Evolutionary conservation across 2,888 invertebrate genomes (phyloP), one percentile per base, ranked within the genome.

Genomic region (Tineola bisselliella): DNA sequence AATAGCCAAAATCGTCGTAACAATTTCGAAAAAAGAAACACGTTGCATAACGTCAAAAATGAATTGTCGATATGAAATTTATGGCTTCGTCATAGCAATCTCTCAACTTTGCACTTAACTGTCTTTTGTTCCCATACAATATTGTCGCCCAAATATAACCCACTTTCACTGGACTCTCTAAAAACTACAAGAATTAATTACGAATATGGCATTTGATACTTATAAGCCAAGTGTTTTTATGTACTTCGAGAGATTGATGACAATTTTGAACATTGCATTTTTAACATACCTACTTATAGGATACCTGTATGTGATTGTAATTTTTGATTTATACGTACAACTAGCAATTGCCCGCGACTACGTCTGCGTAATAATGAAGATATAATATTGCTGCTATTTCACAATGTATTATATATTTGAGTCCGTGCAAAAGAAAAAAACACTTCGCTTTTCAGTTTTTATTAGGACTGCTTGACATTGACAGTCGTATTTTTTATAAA

Each of bases 161-260:
- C n/a, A 58, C 58, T 58, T 58, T 58, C 58, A 33, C 58, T 58
- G 17, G 33, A 33, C 58, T 58, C 33, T 58, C 58, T 58, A 58
- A 58, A 58, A 58, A 58, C 56, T 19, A 58, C 33, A 33, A 15
- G 58, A 58, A 58, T 58, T 58, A 58, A 58, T 58, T 58, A 58
- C 33, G 33, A 17, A 58, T 33, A 15, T 15, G 33, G 58, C 58
- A 58, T 58, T 58, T 58, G 33, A 58, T 58, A 58, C 58, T 58
- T 58, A 58, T 15, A n/a, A 17, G 18, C 54, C 54, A 54, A 54
- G 54, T 54, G 54, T 18, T 54, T 48, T 48, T 48, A 48, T 13
- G 15, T 48, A 13, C 1, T 17, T n/a, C 8, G 13, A 48, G 48
- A 48, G 48, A 15, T 48, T 3, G 15, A 13, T 15, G 13, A 48